Base-by-base conservation (phyloP, 2,888 invertebrate species). In the Leuctra nigra region DNA sequence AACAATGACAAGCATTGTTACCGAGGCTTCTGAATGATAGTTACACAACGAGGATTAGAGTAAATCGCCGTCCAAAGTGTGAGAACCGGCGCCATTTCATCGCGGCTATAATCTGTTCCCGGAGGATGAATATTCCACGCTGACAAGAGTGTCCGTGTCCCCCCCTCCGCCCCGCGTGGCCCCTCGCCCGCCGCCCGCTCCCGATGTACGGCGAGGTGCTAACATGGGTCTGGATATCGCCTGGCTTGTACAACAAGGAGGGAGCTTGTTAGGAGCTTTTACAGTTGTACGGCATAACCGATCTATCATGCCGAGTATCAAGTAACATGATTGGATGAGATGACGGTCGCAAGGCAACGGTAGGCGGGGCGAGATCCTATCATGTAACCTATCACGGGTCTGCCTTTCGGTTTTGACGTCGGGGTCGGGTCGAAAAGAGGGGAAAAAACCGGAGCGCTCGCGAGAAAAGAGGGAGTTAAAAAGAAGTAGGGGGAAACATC, bases 301-400 rank as follows among this genome's bases (percentile, higher is more conserved):
- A 59, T 63, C 62, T 61, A 63, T 62, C 63, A 62, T 61, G 57
- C 59, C 55, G 38, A 55, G 59, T 59, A 59, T 59, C 63, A 61
- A 59, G 60, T 60, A 59, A 61, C 61, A 60, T 56, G 60, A 63
- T 63, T 63, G 63, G 63, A 35, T 59, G 61, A 61, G 61, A 59
- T 56, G 60, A 48, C 53, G 53, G 53, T 58, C 55, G 53, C 61
- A 41, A 36, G 53, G 59, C 58, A 39, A 36, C 56, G 58, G 47
- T 50, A 53, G 63, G 63, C 61, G 62, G 63, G 62, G 63, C 61
- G 59, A 61, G 59, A 59, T 59, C 54, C 56, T 55, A 62, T 62
- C 62, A 61, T 61, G 61, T 62, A 63, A 62, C 63, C 62, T 63
- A 63, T 63, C 63, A 61, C 60, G 59, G 48, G 56, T 56, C 61